A percentile compares a stretch with the other conserved stretches of the same genome.
Evolutionary conservation across 2,888 invertebrate species (phyloP).

Genomic region (Thymelicus acteon): DNA sequence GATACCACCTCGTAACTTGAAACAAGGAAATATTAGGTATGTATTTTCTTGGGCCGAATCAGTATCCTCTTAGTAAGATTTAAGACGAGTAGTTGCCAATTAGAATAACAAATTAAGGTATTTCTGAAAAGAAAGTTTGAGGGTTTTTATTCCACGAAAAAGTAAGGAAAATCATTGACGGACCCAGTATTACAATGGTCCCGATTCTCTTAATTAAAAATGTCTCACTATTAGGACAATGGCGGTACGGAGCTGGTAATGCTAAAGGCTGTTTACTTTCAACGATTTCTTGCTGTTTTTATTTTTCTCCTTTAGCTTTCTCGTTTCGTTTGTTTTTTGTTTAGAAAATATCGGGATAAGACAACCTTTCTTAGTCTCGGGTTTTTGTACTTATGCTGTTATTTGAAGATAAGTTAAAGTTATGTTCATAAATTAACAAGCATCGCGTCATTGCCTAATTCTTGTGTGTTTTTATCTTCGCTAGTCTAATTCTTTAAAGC

Average conservation of each 20-base stretch:
- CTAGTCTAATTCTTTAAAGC: too few relatives aligned
- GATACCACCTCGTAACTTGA: too few relatives aligned
- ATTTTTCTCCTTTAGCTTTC: constrained; percentile 27
- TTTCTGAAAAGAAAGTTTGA: background rate
- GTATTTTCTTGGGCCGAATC: too few relatives aligned
- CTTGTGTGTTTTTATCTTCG: too few relatives aligned
- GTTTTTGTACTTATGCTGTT: constrained; percentile 28
- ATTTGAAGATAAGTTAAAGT: background rate
- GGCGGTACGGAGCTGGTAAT: constrained; percentile 38
- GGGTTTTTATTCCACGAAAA: constrained; percentile 50
- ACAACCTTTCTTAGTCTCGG: constrained; percentile 23
- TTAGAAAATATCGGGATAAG: constrained; percentile 30
- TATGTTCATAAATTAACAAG: background rate
- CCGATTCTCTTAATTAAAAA: constrained; percentile 82
- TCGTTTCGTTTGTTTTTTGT: constrained; percentile 17
- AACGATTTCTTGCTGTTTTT: constrained; percentile 38
- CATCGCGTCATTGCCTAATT: too few relatives aligned
- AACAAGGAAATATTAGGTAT: too few relatives aligned
- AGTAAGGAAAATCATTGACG: constrained; percentile 66
- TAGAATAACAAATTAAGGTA: constrained; percentile 1
- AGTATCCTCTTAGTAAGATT: too few relatives aligned
- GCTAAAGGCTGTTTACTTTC: constrained; percentile 41
- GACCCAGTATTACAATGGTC: constrained; percentile 57
- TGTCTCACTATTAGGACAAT: constrained; percentile 73
- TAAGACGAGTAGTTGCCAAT: background rate